A percentile compares a stretch with the other conserved stretches of the same genome.
Conservation (phyloP, 2,888 invertebrate species). For the Tolmerus cingulatus region DNA sequence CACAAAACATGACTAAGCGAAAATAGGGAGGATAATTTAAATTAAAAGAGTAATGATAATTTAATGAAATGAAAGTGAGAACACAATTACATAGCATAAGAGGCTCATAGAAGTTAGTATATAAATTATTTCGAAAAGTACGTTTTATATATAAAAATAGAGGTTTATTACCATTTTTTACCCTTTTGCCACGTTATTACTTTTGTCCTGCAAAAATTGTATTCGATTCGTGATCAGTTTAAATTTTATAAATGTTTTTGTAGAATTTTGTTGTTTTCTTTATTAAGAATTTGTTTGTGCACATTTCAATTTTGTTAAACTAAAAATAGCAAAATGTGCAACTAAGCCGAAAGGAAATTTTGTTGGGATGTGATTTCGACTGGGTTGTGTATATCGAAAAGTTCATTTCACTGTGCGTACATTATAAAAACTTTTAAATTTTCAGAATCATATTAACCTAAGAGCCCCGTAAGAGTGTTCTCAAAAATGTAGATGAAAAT, state of each 20-base stretch:
- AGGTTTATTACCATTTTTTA: constrained; percentile 77
- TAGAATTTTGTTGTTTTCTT: background rate
- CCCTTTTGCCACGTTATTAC: constrained; percentile 85
- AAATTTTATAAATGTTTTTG: background rate
- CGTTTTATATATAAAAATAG: constrained; percentile 35
- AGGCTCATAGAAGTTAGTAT: constrained; percentile 30
- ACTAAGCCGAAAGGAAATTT: background rate
- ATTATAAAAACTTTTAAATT: background rate
- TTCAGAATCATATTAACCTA: background rate
- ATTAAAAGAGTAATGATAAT: background rate
- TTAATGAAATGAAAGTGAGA: background rate
- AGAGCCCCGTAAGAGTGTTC: background rate
- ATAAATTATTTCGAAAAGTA: constrained; percentile 32
- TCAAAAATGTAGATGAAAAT: too few relatives aligned
- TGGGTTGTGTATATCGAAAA: background rate
- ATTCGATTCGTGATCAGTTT: constrained; percentile 27
- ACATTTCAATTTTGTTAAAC: constrained; percentile 22
- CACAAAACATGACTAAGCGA: background rate
- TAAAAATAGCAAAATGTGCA: constrained; percentile 7
- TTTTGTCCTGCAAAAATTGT: constrained; percentile 79
- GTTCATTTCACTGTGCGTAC: background rate
- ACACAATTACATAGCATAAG: constrained; percentile 17
- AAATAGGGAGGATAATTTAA: background rate
- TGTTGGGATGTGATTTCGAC: background rate
- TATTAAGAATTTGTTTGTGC: background rate